These are phyloP conservation scores for Cossypha polioptera DNA, from an alignment of 2,797 vertebrate genomes.

Conservation along the genomic window DNA sequence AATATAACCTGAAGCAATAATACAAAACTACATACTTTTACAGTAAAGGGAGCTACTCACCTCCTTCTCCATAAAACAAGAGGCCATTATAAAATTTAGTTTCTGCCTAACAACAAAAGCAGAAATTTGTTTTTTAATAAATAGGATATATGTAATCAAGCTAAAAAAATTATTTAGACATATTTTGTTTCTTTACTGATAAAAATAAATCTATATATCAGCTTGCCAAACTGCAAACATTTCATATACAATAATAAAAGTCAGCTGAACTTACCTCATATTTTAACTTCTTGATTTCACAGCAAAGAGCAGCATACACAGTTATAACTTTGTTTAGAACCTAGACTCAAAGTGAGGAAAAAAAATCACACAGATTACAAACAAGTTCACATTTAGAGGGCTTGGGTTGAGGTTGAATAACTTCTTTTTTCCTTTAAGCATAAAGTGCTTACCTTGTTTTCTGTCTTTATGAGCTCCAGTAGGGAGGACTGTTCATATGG, in stretches of 20 bases:
- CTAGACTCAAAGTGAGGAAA: conserved; percentile 68
- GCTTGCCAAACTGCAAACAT: neutral
- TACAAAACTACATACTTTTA: neutral
- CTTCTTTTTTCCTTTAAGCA: neutral
- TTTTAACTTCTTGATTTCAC: conserved; percentile 97
- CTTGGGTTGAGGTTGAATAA: neutral
- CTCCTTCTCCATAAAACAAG: conserved; percentile 97
- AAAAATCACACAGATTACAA: neutral
- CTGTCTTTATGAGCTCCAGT: conserved; percentile 96
- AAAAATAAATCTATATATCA: neutral
- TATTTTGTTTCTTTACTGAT: conserved; percentile 4
- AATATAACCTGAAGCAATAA: neutral
- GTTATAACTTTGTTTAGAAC: conserved; percentile 99
- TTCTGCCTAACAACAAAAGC: conserved; percentile 86
- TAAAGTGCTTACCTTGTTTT: conserved; percentile 88
- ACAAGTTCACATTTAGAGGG: neutral
- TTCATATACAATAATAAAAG: neutral
- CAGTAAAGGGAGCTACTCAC: conserved; percentile 77
- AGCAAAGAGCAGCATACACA: conserved; percentile 96
- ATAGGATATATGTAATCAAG: neutral
- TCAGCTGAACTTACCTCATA: conserved; percentile 85
- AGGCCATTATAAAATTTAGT: conserved; percentile 97
- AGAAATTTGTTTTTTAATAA: conserved; percentile 60
- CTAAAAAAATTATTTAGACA: neutral
- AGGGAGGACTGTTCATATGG: conserved; percentile 94